phyloP scores from a whole-genome alignment of 2,888 invertebrate species.

The Drosophila mayaguana region DNA sequence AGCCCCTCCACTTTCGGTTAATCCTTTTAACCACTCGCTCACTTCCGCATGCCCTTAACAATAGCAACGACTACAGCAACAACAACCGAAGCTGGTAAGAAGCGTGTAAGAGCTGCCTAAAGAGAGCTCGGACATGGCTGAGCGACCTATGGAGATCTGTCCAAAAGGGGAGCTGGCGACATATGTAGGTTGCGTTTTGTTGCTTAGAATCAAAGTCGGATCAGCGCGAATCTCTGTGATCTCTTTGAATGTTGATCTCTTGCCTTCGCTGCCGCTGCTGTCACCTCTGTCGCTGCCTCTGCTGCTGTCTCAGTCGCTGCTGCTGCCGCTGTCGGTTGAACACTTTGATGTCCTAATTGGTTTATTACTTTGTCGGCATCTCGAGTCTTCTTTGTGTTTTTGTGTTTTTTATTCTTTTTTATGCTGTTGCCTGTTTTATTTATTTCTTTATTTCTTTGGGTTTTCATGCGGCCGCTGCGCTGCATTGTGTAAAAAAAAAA shows the following conservation, averaged over 20 bases:
- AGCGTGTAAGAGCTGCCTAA: constrained; percentile 6
- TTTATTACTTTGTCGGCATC: constrained; percentile 85
- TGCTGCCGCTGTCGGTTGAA: constrained; percentile 79
- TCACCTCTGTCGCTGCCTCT: constrained; percentile 11
- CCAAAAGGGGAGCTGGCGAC: constrained; percentile 51
- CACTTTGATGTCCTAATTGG: constrained; percentile 84
- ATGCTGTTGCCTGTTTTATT: constrained; percentile 80
- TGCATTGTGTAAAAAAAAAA: constrained; percentile 60
- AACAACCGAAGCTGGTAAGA: constrained; percentile 19
- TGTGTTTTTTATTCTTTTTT: constrained; percentile 65
- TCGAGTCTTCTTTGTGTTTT: constrained; percentile 73
- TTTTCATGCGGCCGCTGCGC: constrained; percentile 63
- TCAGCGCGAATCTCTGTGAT: constrained; percentile 80
- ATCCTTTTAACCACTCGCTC: constrained; percentile 24
- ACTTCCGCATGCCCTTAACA: constrained; percentile 44
- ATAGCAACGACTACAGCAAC: not conserved
- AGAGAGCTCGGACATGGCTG: not conserved
- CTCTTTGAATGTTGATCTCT: constrained; percentile 44
- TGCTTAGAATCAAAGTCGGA: constrained; percentile 79
- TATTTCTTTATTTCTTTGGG: constrained; percentile 78
- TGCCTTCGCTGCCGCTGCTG: constrained; percentile 5
- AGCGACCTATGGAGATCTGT: constrained; percentile 11
- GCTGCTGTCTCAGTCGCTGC: constrained; percentile 34
- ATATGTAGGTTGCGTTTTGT: constrained; percentile 79
- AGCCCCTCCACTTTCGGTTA: constrained; percentile 27